These are phyloP conservation scores for Andricus curvator DNA, from an alignment of 2,888 invertebrate species.

Conservation along the genomic window DNA sequence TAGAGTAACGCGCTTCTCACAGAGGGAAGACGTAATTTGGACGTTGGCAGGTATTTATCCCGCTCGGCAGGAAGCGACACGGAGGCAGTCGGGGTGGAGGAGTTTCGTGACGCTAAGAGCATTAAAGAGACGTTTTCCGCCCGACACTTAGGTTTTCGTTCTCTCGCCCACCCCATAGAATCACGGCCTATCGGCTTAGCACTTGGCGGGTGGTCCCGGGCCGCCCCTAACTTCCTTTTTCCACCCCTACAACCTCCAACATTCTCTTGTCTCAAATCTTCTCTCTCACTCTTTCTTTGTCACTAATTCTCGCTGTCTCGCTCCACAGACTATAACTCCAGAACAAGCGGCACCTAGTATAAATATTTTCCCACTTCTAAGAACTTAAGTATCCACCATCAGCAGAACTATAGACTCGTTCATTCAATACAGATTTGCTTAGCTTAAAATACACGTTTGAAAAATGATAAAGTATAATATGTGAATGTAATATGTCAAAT, in stretches of 20 bases:
- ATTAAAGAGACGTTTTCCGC: conserved; percentile 76
- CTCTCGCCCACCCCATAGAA: conserved; percentile 70
- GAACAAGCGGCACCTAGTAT: conserved; percentile 56
- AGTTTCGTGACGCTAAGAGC: conserved; percentile 74
- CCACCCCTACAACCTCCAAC: conserved; percentile 44
- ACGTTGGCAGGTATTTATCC: conserved; percentile 73
- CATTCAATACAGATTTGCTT: background rate
- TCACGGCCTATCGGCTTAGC: conserved; percentile 76
- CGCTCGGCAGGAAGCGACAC: conserved; percentile 67
- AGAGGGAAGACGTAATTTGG: conserved; percentile 64
- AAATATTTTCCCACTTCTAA: conserved; percentile 70
- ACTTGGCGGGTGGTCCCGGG: conserved; percentile 71
- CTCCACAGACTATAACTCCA: conserved; percentile 32
- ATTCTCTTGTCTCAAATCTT: conserved; percentile 49
- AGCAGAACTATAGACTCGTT: background rate
- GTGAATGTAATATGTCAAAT: background rate
- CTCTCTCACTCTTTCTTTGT: conserved; percentile 48
- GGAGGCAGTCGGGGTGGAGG: conserved; percentile 57
- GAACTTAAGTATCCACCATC: conserved; percentile 55
- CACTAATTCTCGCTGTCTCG: conserved; percentile 47
- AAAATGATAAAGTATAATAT: background rate
- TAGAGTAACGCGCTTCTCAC: background rate
- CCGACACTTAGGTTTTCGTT: conserved; percentile 72
- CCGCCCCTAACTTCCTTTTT: conserved; percentile 52
- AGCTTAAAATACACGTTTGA: no score